Evolutionary conservation across 2,888 invertebrate genomes (phyloP), one percentile per base, ranked within the genome.

Genomic region (Sycophila texana): DNA sequence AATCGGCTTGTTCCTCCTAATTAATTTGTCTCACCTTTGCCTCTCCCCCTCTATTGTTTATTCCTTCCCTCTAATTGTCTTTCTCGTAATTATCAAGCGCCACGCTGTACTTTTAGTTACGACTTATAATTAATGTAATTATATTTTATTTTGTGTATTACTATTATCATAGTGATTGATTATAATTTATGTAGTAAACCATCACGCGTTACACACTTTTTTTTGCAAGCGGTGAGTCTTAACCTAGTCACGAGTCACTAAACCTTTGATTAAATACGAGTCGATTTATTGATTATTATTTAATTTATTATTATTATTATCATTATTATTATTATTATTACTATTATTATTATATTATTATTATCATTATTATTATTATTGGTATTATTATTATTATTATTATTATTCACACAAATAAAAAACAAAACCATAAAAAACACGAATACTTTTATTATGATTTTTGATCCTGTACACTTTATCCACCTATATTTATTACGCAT

Each of bases 181-280:
- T 74, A 74, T 49, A 55, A 81, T 79, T 75, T 76, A 77, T 73
- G 68, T 79, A 81, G 76, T n/a, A 60, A 67, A 71, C 65, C 76
- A 79, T 70, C 81, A 81, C 81, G 79, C 79, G 81, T 81, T 76
- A 79, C 66, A 86, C 83, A 87, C 84, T 83, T 85, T 85, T 57
- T 86, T 87, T 88, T 87, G 88, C 87, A 89, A 90, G 87, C 89
- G 89, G 89, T 90, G 90, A 90, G 90, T 90, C 88, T 90, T 89
- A 89, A 90, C 90, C 90, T 90, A 90, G 90, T 90, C 90, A 90
- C 90, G 86, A 89, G 87, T 90, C 89, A 90, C 89, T 89, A 89
- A 88, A 89, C 88, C 88, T 88, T 89, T 89, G 86, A 87, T 88
- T 89, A 84, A 86, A 86, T 87, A 87, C 84, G 82, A 82, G 85